Evolutionary conservation across 2,797 vertebrate species (phyloP).

Genomic region (Tachyglossus aculeatus): DNA sequence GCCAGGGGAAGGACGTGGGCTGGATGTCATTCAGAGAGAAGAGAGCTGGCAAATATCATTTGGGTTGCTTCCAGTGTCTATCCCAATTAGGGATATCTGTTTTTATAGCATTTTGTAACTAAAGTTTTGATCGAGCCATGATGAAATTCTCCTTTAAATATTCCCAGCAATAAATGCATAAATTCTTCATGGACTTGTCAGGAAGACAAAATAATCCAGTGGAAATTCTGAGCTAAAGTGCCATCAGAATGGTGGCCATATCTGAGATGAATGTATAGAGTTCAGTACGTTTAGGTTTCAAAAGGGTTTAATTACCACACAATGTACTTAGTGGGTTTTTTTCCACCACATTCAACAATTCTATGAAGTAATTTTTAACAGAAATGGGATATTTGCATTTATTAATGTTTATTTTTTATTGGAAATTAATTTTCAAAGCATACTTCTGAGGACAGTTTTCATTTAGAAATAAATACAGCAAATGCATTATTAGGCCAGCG

Average conservation of each 20-base stretch:
- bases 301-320: constrained; percentile 47
- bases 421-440: constrained; percentile 54
- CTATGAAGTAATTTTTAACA: constrained; percentile 32
- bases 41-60: not conserved
- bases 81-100: not conserved
- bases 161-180: not conserved
- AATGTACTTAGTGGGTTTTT: constrained; percentile 34
- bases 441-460: constrained; percentile 49
- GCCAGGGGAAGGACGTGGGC: too few species aligned
- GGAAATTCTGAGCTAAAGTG: not conserved
- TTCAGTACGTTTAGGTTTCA: constrained; percentile 10
- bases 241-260: not conserved
- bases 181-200: not conserved
- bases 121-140: constrained; percentile 21
- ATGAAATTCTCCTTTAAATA: constrained; percentile 26
- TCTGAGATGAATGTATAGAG: constrained; percentile 2
- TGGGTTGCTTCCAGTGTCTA: not conserved
- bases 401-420: constrained; percentile 54
- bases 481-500: constrained; percentile 37
- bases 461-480: constrained; percentile 57
- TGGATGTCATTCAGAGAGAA: not conserved
- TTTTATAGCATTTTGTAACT: constrained; percentile 19
- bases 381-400: constrained; percentile 45
- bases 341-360: constrained; percentile 41
- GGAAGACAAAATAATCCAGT: not conserved